Evolutionary conservation across 1,140 invertebrate species (phyloP), one percentile per base, ranked within the genome.

Genomic region (Drosophila willistoni): DNA sequence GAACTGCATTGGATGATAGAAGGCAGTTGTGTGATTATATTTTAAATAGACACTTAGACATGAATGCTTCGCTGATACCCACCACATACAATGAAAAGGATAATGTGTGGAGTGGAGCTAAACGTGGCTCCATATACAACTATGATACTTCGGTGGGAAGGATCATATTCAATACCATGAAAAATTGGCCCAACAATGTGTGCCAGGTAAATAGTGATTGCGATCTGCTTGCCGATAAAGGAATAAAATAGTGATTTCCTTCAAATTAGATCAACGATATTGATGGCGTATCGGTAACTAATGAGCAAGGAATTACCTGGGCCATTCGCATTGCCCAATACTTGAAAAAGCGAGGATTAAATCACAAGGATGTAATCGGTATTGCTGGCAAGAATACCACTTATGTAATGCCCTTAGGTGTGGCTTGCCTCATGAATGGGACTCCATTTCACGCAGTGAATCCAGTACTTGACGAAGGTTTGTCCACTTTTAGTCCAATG

Each of bases 301-400:
- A 77, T 41, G 64, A 44, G 3, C 66, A 86, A 62, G 71, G 67
- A 6, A 59, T 91, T 17, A 79, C 81, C n/a, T 80, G 79, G 79
- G 77, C 83, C n/a, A 81, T 89, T 33, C 83, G 90, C 2, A 79
- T 91, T 33, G 90, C 90, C 0, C 81, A 89, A 62, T 73, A 79
- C 7, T 61, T 91, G 1, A 81, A 86, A 63, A 68, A 75, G 9
- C 66, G 84, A 0, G 79, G 79, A 2, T 47, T 91, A 0, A 73
- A 72, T 14, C 67, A 89, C 17, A 80, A 86, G 42, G 90, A 91
- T 71, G 73, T 91, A 1, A 78, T 91, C 55, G 90, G 90, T 0
- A 90, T 91, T 33, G 69, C 70, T 0, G 90, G 90, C 4, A 80
- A 73, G 12, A 91, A 91, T 64, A 81, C 77, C 14, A 86, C 79